A percentile compares a stretch with the other conserved stretches of the same genome.
These are phyloP conservation scores for Dendrolimus houi DNA, from an alignment of 2,888 invertebrate species.

Conservation along the genomic window DNA sequence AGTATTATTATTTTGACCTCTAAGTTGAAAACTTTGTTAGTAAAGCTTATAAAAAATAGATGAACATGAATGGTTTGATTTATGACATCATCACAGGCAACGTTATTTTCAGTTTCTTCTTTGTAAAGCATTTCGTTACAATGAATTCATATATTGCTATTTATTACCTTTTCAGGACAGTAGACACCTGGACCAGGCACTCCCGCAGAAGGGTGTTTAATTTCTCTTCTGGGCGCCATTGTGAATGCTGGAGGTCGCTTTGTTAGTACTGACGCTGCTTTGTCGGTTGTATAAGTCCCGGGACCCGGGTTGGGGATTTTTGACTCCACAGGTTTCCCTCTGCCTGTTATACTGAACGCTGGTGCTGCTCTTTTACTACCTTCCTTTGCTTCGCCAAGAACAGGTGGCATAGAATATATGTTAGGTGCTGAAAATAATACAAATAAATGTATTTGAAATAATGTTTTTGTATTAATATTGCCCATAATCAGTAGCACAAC, in stretches of 20 bases:
- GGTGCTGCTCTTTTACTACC: slow-evolving; percentile 84
- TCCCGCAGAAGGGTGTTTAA: slow-evolving; percentile 45
- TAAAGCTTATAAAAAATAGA: background rate
- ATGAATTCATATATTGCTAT: background rate
- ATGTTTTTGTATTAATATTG: too few relatives aligned
- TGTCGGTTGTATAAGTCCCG: slow-evolving; percentile 82
- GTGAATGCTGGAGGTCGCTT: slow-evolving; percentile 87
- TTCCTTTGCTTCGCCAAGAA: slow-evolving; percentile 77
- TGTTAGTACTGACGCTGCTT: slow-evolving; percentile 54
- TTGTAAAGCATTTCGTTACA: background rate
- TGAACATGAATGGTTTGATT: slow-evolving; percentile 1
- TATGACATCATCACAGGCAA: slow-evolving; percentile 1
- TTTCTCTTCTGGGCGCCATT: slow-evolving; percentile 80
- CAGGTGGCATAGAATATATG: slow-evolving; percentile 90
- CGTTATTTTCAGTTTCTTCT: background rate
- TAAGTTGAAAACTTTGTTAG: background rate
- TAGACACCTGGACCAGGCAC: slow-evolving; percentile 80
- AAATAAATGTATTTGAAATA: background rate
- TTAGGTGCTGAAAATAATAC: slow-evolving; percentile 83
- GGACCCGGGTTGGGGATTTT: slow-evolving; percentile 85
- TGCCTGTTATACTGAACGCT: slow-evolving; percentile 90
- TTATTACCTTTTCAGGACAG: slow-evolving; percentile 76
- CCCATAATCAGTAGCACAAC: too few relatives aligned
- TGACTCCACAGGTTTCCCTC: slow-evolving; percentile 78
- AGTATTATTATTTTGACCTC: background rate